A percentile compares a stretch with the other conserved stretches of the same genome.
Evolutionary conservation across 2,888 invertebrate genomes (phyloP).

Genomic region (Calliphora vomitoria): DNA sequence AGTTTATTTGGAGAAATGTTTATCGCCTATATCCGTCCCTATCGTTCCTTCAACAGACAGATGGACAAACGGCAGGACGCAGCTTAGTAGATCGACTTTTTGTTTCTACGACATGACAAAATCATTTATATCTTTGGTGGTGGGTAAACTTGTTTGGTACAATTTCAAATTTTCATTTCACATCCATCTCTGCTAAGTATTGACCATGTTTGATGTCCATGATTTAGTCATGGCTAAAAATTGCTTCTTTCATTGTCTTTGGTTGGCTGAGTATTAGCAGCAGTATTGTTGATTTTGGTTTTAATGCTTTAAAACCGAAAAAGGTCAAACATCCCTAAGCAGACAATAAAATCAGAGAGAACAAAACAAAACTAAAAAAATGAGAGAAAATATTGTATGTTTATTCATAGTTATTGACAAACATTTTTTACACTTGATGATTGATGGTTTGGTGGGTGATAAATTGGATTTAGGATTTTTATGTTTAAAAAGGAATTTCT

Average conservation of each 20-base stretch:
- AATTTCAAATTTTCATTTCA: too few relatives aligned
- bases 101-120: too few relatives aligned
- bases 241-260: neutral
- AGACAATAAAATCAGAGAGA: neutral
- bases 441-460: constrained; percentile 40
- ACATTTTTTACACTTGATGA: constrained; percentile 23
- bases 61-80: too few relatives aligned
- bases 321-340: neutral
- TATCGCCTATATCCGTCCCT: too few relatives aligned
- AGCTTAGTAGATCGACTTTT: too few relatives aligned
- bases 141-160: too few relatives aligned
- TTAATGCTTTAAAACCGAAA: neutral
- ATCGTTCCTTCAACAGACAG: too few relatives aligned
- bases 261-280: neutral
- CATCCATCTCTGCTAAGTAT: too few relatives aligned
- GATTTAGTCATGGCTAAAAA: neutral
- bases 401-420: constrained; percentile 12
- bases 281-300: neutral
- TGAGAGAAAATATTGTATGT: neutral
- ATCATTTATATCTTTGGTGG: too few relatives aligned
- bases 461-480: constrained; percentile 34
- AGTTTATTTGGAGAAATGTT: too few relatives aligned
- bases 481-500: constrained; percentile 15
- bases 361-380: neutral
- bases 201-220: too few relatives aligned